phyloP scores from a whole-genome alignment of 2,888 invertebrate species.

The Oligia fasciuncula region DNA sequence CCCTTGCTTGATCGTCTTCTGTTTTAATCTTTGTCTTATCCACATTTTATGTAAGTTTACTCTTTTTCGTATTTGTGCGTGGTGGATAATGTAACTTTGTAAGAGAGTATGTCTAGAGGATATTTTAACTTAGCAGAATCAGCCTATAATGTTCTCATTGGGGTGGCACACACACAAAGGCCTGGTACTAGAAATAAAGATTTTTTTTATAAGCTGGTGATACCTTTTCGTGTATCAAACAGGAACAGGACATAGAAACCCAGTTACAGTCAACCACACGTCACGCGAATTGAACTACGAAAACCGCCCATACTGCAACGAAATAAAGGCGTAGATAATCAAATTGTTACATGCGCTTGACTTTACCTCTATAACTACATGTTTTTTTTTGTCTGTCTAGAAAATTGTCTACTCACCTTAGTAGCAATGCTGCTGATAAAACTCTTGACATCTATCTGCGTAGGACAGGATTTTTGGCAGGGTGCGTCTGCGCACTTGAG shows the following conservation, averaged over 20 bases:
- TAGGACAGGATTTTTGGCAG: constrained; percentile 99
- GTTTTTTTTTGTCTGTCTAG: not conserved
- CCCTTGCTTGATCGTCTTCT: too few species aligned
- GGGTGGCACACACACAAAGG: too few species aligned
- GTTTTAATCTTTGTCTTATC: too few species aligned
- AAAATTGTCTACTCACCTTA: constrained; percentile 88
- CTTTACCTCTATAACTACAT: not conserved
- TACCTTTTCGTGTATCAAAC: not conserved
- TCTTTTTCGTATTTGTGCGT: not conserved
- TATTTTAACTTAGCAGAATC: too few species aligned
- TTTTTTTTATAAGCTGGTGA: not conserved
- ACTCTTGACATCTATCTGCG: constrained; percentile 98
- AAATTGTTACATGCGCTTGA: not conserved
- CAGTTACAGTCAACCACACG: not conserved
- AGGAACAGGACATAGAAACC: not conserved
- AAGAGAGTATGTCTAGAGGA: not conserved
- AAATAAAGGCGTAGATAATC: not conserved
- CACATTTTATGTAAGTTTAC: too few species aligned
- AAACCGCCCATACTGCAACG: not conserved
- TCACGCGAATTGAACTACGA: not conserved
- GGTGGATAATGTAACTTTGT: not conserved
- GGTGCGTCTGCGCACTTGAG: constrained; percentile 98
- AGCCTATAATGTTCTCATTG: too few species aligned
- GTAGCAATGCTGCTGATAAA: constrained; percentile 99
- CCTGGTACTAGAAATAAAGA: not conserved